These are phyloP conservation scores for Petrocephalus sullivani DNA, from an alignment of 2,797 vertebrate genomes.

Conservation along the genomic window DNA sequence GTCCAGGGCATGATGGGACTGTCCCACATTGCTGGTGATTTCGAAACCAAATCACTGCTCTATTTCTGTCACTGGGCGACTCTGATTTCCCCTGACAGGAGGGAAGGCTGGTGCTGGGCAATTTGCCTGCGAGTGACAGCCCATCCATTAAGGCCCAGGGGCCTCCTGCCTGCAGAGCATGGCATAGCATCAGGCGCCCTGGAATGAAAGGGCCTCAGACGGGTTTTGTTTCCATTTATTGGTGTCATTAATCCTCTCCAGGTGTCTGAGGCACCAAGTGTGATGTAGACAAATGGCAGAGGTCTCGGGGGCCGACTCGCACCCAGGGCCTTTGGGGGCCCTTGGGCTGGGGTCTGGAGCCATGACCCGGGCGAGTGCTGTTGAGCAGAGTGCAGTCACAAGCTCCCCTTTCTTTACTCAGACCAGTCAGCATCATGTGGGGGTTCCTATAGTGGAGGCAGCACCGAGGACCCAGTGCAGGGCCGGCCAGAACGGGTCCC, in stretches of 20 bases:
- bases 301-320: not conserved
- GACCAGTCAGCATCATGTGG: not conserved
- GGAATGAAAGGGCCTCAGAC: not conserved
- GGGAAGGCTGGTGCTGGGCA: not conserved
- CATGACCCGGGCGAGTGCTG: not conserved
- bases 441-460: slow-evolving; percentile 37
- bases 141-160: not conserved
- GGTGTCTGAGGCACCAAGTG: not conserved
- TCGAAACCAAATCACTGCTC: not conserved
- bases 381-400: slow-evolving; percentile 23
- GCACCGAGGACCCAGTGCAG: slow-evolving; percentile 53
- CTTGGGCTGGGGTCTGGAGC: not conserved
- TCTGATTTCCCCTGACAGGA: slow-evolving; percentile 7
- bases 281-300: not conserved
- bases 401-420: too few relatives aligned
- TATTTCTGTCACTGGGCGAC: not conserved
- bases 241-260: not conserved
- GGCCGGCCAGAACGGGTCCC: slow-evolving; percentile 51
- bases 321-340: not conserved
- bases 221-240: not conserved
- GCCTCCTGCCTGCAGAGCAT: not conserved
- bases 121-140: too few relatives aligned
- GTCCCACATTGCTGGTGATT: not conserved
- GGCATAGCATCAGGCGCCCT: not conserved
- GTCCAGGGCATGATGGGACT: not conserved